Evolutionary conservation across 2,888 invertebrate species (phyloP).

Genomic region (Cryptosula pallasiana): DNA sequence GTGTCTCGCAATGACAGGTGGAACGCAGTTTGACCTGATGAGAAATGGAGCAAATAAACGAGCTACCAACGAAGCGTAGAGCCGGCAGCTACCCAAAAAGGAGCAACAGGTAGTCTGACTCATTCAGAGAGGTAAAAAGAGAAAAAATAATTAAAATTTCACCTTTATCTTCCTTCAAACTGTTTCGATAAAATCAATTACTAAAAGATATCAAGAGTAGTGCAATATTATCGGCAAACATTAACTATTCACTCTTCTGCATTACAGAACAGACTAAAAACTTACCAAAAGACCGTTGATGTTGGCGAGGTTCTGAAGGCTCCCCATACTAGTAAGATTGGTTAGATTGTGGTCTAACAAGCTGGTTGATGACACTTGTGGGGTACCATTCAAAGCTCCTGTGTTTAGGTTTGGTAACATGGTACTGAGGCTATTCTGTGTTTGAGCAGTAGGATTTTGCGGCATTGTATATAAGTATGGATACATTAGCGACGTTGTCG

Average conservation of each 20-base stretch:
- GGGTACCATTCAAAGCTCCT: not conserved
- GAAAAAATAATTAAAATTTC: not conserved
- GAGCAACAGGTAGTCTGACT: not conserved
- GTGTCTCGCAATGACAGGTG: no score
- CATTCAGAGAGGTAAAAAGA: not conserved
- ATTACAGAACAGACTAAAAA: not conserved
- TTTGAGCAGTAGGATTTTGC: not conserved
- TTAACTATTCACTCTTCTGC: no score
- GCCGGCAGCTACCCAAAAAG: not conserved
- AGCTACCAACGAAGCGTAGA: no score
- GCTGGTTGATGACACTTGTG: conserved; percentile 3
- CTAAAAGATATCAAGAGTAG: no score
- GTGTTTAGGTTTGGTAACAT: conserved; percentile 12
- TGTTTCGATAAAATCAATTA: no score
- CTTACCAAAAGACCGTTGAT: conserved; percentile 20
- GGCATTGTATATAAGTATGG: conserved; percentile 16
- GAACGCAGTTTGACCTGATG: no score
- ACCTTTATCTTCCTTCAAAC: not conserved
- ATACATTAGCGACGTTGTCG: conserved; percentile 12
- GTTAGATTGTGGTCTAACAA: conserved; percentile 17
- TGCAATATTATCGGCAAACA: no score
- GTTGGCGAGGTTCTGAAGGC: conserved; percentile 18
- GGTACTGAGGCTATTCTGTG: not conserved
- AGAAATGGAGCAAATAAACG: no score
- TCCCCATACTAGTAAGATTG: conserved; percentile 8